A percentile compares a stretch with the other conserved stretches of the same genome.
Conservation (phyloP, 2,888 invertebrate species). For the Lycia hirtaria region DNA sequence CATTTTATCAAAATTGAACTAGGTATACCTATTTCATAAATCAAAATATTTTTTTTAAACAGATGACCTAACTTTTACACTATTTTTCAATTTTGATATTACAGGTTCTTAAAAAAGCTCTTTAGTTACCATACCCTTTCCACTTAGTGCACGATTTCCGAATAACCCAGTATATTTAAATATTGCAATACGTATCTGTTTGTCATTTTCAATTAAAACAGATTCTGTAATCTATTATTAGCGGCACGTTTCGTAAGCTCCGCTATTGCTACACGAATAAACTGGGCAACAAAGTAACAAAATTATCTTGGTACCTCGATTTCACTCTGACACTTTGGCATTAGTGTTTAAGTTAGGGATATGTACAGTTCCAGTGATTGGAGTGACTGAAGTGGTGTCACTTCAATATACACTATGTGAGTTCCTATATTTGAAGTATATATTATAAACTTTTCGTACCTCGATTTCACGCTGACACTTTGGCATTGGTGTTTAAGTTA, state of each 20-base stretch:
- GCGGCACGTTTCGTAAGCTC: neutral
- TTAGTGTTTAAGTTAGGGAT: neutral
- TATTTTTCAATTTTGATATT: too few relatives aligned
- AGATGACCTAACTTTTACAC: too few relatives aligned
- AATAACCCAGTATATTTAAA: neutral
- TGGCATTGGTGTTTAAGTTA: too few relatives aligned
- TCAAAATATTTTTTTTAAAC: too few relatives aligned
- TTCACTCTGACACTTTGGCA: constrained; percentile 1
- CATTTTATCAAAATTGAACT: too few relatives aligned
- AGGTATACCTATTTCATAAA: too few relatives aligned
- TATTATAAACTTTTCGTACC: too few relatives aligned
- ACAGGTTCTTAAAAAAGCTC: neutral
- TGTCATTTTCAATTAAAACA: constrained; percentile 4
- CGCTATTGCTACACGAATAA: neutral
- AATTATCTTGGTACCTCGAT: neutral
- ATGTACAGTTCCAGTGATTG: too few relatives aligned
- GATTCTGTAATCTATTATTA: neutral
- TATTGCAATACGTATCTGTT: neutral
- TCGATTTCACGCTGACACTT: too few relatives aligned
- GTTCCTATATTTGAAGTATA: too few relatives aligned
- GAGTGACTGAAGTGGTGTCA: too few relatives aligned
- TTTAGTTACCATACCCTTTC: neutral
- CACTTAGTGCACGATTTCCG: neutral
- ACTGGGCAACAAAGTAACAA: constrained; percentile 1
- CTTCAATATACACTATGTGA: too few relatives aligned